A percentile compares a stretch with the other conserved stretches of the same genome.
Conservation (phyloP, 2,113 vertebrate genomes). For the Megaceryle maxima region DNA sequence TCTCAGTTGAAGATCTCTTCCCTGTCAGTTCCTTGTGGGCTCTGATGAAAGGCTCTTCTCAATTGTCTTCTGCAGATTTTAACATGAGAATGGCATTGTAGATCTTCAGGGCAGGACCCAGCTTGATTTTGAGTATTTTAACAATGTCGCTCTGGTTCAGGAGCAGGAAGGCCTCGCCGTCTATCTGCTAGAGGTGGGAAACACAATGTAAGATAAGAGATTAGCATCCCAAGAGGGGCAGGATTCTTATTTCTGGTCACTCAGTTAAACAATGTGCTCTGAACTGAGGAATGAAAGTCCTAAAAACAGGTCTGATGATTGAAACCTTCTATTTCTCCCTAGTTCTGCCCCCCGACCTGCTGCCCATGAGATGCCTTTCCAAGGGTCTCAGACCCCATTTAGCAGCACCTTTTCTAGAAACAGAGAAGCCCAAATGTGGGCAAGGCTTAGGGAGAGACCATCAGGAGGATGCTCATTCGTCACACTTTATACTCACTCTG, state of each 20-base stretch:
- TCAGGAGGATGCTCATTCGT: background rate
- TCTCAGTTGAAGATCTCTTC: background rate
- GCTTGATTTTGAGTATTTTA: conserved; percentile 91
- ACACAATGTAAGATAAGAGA: background rate
- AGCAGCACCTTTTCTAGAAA: background rate
- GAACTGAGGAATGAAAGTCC: background rate
- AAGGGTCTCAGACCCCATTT: background rate
- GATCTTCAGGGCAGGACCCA: conserved; percentile 92
- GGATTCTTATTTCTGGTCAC: background rate
- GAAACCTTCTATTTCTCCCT: background rate
- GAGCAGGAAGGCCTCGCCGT: conserved; percentile 91
- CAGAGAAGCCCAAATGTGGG: background rate
- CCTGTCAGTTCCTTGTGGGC: background rate
- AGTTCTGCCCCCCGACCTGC: background rate
- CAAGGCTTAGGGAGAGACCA: background rate
- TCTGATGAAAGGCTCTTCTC: background rate
- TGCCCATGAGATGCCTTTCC: background rate
- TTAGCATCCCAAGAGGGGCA: background rate
- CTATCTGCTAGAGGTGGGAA: conserved; percentile 82
- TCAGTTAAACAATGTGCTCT: background rate
- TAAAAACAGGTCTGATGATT: background rate
- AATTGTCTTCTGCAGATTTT: conserved; percentile 85
- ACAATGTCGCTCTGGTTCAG: conserved; percentile 90
- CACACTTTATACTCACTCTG: background rate
- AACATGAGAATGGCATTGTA: conserved; percentile 92